Base-by-base conservation (phyloP, 2,113 vertebrate species). In the Neomonachus schauinslandi region DNA sequence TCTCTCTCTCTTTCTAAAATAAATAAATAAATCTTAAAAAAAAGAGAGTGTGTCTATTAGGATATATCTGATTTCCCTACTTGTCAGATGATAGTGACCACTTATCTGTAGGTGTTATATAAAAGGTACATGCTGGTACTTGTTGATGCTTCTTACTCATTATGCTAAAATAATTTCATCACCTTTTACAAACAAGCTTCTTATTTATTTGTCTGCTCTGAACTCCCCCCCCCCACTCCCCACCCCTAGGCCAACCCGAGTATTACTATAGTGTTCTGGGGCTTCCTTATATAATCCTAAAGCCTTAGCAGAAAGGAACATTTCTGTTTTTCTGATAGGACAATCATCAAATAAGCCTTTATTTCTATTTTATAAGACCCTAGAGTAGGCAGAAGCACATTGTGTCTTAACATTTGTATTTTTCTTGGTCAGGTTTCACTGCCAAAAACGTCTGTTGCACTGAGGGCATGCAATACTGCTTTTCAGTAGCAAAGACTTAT, bases 281-380 rank as follows among this genome's bases (percentile, higher is more conserved):
- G 4, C 59, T 59, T 82, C 71, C 61, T 85, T 31, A 74, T 74
- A 67, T 83, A 93, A 67, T 87, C 82, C 15, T 77, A 71, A 95
- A 67, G n/a, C 57, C 74, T 65, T 49, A 65, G 21, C 28, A 85
- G 86, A 77, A 83, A 82, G 46, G 86, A 42, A 69, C 7, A 46
- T 87, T 86, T 96, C 11, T 39, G 8, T 76, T 94, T 97, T 97
- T 92, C 95, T 97, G 94, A 97, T 97, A 80, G 97, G 96, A 88
- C 97, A 97, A 97, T 93, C 97, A 97, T 98, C 96, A 93, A 98
- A 98, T 57, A 98, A 96, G 90, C 96, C 97, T 98, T 98, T 98
- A 98, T 98, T 98, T 98, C 98, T 92, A 51, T 98, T 98, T 99
- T 98, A 98, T 98, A 98, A 98, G 98, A 98, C 98, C 93, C 96